Base-by-base conservation (phyloP, 2,888 invertebrate genomes). In the Andrena hattorfiana region DNA sequence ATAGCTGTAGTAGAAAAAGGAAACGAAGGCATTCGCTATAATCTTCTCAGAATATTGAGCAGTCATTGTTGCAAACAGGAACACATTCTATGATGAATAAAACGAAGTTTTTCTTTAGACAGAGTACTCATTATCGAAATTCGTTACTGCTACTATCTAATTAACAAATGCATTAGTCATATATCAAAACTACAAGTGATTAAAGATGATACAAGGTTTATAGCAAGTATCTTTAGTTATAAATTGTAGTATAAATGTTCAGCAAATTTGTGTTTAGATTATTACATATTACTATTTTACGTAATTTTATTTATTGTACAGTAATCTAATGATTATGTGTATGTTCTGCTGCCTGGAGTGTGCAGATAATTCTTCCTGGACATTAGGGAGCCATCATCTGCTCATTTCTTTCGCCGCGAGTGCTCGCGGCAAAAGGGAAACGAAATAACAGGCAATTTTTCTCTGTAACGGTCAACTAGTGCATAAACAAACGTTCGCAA, bases 301-400 rank as follows among this genome's bases (percentile, higher is more conserved):
- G 88, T 87, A 87, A 89, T 56, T 89, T 89, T 70, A 89, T 90
- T 71, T 90, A 89, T 89, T 85, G 87, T 90, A 89, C 89, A 91
- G 86, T 91, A 90, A 86, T 91, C 92, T 93, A 93, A 89, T 93
- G 93, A 93, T 93, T 93, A 93, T 93, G 93, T 93, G 89, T 92
- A 90, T 87, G 88, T 89, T 87, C 85, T 81, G 87, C 83, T 60
- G 72, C 71, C 85, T 87, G 86, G 66, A 76, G 54, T 83, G 91
- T 90, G 89, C 89, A 85, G 83, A 90, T 89, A 85, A 91, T 90
- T 91, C 88, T 87, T 89, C 87, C 69, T 72, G 67, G 49, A 73
- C 42, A 56, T 81, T 66, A 60, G 49, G 59, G 68, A 78, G 72
- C 71, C 78, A 75, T 62, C 54, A 49, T 70, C 77, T 69, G 26